Base-by-base conservation (phyloP, 2,113 vertebrate species). In the Lucifuga dentata region DNA sequence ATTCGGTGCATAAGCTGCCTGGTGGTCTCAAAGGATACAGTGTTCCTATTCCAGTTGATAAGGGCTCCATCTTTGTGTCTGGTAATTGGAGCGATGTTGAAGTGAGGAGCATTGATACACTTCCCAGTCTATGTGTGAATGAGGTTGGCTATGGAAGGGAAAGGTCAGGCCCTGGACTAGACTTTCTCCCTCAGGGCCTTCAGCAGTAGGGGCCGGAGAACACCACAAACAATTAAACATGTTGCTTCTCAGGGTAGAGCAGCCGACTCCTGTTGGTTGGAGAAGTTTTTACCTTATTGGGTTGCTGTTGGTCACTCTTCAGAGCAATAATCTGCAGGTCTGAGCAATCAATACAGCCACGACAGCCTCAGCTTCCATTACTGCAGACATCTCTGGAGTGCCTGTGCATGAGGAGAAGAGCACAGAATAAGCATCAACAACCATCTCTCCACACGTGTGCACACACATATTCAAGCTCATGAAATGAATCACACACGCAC, bases 191-290 rank as follows among this genome's bases (percentile, higher is more conserved):
- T 60, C 68, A 78, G 90, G 93, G 90, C 85, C 78, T 86, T 68
- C 78, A 74, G 87, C 90, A 66, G 80, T 76, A 77, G 87, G 83
- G 88, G 79, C 91, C 64, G 51, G 78, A 90, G 84, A 86, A 90
- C 88, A 90, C 83, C 87, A 85, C 91, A 93, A 94, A 94, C 93
- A 93, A 93, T 94, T 93, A 94, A 91, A 91, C 85, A 84, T 84
- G 87, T 86, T 90, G 89, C 86, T 91, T 90, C 86, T 87, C 63
- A 17, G 86, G 80, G 77, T 73, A 79, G 68, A 87, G 81, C 64
- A 55, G 73, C 73, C 62, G 8, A 84, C 80, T 88, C 74, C 82
- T 84, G 85, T 86, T 85, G 87, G 79, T 78, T 51, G 38, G 81
- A 86, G 80, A 85, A 90, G 86, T 84, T 89, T 83, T 65, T 82